Conservation (phyloP, 2,113 vertebrate genomes). For the Hemichromis elongatus region DNA sequence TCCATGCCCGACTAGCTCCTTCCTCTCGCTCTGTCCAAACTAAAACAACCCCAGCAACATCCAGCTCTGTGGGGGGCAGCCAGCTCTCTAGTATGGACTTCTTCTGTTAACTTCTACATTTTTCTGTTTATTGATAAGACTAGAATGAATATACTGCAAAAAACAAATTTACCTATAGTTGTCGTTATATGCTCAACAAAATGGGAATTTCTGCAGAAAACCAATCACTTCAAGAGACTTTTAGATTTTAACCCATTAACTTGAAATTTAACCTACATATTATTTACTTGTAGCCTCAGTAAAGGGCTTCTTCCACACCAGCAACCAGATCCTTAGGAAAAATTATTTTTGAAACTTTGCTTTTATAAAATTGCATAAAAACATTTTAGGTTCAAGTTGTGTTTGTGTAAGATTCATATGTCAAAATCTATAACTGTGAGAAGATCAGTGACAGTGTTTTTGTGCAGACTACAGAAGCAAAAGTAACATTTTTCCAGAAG, state of each 20-base stretch:
- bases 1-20: conserved; percentile 85
- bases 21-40: conserved; percentile 81
- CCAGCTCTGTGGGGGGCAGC: conserved; percentile 51
- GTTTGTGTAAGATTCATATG: not conserved
- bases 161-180: not conserved
- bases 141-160: not conserved
- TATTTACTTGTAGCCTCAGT: not conserved
- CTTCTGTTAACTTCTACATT: not conserved
- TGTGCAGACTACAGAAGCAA: not conserved
- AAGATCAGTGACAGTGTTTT: not conserved
- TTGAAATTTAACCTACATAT: not conserved
- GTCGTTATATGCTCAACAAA: not conserved
- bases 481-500: not conserved
- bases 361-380: not conserved
- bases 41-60: conserved; percentile 76
- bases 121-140: not conserved
- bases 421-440: not conserved
- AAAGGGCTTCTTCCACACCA: not conserved
- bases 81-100: conserved; percentile 82
- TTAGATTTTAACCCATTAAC: not conserved
- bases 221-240: not conserved
- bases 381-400: not conserved
- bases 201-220: not conserved
- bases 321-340: not conserved
- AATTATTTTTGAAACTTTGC: not conserved